Evolutionary conservation across 2,797 vertebrate genomes (phyloP), one percentile per base, ranked within the genome.

Genomic region (Myotis vivesi): DNA sequence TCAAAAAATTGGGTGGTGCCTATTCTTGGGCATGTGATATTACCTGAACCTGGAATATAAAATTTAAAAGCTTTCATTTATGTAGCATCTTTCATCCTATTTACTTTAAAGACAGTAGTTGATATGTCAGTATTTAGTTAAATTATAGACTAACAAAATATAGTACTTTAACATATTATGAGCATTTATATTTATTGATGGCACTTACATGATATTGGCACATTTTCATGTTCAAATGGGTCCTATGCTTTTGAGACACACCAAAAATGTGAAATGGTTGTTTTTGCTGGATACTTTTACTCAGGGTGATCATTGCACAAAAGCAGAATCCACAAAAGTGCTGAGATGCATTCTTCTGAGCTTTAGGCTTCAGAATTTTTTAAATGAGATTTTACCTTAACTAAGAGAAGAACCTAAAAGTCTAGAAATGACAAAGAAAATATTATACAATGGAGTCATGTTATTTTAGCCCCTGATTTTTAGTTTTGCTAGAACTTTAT

Each of bases 181-280:
- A 86, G 95, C 92, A 72, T 91, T 94, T 87, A 51, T 86, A 85
- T 77, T 92, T 36, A 30, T 88, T 91, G 87, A 95, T 96, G 90
- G 77, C 92, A 95, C 44, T 92, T 94, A 85, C 2, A 30, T 88
- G 46, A 89, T 92, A 93, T 69, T 87, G 89, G 77, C 94, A 92
- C 92, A 93, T 95, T 95, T 96, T 96, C 93, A 94, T 94, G 79
- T 96, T 96, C 95, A 93, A 89, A 87, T 97, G 80, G 76, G 33
- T 95, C 59, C 92, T 95, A 13, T 94, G 92, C 86, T 95, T 96
- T 97, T 86, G 57, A 95, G 64, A 96, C 87, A 96, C 68, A 86
- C 62, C 51, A 93, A 33, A 95, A 51, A 94, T 97, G 69, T 95
- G 73, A 94, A 91, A 38, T 91, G 88, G 62, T 92, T 95, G 17